Conservation (phyloP, 2,888 invertebrate species). For the Agrotis puta region DNA sequence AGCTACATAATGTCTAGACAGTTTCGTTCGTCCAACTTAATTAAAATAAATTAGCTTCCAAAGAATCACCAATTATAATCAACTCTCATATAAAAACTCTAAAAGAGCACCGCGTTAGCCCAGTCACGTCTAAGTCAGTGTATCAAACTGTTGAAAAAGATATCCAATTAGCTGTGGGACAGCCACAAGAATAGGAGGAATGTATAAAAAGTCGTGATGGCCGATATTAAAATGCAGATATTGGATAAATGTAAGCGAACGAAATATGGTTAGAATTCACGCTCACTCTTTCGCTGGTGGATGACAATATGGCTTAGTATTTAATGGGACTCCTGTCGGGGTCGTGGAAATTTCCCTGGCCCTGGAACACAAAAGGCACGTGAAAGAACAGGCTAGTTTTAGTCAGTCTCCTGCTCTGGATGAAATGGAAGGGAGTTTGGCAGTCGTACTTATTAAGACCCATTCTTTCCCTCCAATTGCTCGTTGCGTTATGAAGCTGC, state of each 20-base stretch:
- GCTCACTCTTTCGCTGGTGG: neutral
- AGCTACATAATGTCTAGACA: neutral
- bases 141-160: slow-evolving; percentile 54
- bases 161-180: slow-evolving; percentile 71
- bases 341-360: too few relatives aligned
- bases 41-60: neutral
- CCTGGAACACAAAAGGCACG: too few relatives aligned
- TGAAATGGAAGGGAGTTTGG: too few relatives aligned
- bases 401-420: too few relatives aligned
- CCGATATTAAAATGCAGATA: slow-evolving; percentile 20
- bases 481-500: too few relatives aligned
- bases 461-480: too few relatives aligned
- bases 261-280: neutral
- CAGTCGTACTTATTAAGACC: too few relatives aligned
- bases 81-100: neutral
- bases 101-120: slow-evolving; percentile 4
- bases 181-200: slow-evolving; percentile 60
- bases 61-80: neutral
- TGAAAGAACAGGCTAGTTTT: too few relatives aligned
- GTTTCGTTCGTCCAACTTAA: neutral
- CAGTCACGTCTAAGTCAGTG: slow-evolving; percentile 27
- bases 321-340: too few relatives aligned
- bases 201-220: slow-evolving; percentile 66
- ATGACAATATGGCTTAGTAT: too few relatives aligned
- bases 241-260: neutral